A percentile compares a stretch with the other conserved stretches of the same genome.
These are phyloP conservation scores for Tenthredo scrophulariae DNA, from an alignment of 2,888 invertebrate species.

Conservation along the genomic window DNA sequence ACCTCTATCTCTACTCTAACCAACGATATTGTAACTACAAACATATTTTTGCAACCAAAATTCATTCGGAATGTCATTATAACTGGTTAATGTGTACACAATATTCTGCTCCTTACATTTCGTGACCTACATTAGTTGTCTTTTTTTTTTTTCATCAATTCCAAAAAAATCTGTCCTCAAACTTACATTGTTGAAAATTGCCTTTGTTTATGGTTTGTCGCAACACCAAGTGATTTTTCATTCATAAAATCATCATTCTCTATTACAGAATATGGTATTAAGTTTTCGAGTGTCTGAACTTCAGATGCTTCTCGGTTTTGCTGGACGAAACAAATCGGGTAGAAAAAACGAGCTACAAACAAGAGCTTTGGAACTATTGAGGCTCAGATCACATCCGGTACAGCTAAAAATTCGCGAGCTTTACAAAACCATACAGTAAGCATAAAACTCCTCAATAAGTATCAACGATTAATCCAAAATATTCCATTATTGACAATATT, in stretches of 20 bases:
- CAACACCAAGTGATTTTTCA: not conserved
- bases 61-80: not conserved
- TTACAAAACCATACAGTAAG: conserved; percentile 85
- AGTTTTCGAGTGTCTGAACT: conserved; percentile 92
- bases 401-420: conserved; percentile 85
- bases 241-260: conserved; percentile 42
- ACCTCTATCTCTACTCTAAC: conserved; percentile 38
- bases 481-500: not conserved
- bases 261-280: conserved; percentile 79
- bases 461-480: conserved; percentile 23
- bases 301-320: conserved; percentile 89
- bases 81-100: too few relatives aligned
- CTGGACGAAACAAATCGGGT: conserved; percentile 89
- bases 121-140: not conserved
- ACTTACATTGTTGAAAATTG: not conserved
- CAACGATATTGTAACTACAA: not conserved
- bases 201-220: not conserved
- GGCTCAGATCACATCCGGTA: conserved; percentile 82
- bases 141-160: not conserved
- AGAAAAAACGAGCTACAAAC: conserved; percentile 89
- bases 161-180: not conserved
- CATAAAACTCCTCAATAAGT: not conserved
- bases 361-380: conserved; percentile 86
- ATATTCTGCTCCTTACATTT: not conserved
- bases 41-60: conserved; percentile 26